Percentiles rank a stretch among this genome's conserved stretches.
Evolutionary conservation across 2,888 invertebrate species (phyloP).

Genomic region (Metallyticus violacea): DNA sequence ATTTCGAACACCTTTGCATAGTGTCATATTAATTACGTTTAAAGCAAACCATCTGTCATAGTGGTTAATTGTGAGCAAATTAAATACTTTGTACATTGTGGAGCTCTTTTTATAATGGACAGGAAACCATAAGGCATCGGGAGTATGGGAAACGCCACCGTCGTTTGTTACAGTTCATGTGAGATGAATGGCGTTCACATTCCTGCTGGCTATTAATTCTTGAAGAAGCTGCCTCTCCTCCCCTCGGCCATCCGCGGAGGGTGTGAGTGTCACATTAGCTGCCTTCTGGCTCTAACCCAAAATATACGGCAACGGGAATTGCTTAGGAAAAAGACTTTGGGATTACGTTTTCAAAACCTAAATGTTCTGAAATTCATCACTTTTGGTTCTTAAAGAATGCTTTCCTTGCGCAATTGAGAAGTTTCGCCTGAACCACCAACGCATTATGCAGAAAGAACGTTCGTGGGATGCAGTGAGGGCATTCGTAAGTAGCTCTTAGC

Average conservation of each 20-base stretch:
- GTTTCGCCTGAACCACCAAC: neutral
- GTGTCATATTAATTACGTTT: neutral
- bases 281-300: neutral
- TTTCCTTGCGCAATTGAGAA: neutral
- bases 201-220: slow-evolving; percentile 10
- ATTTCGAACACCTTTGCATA: neutral
- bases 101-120: neutral
- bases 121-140: neutral
- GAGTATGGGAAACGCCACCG: neutral
- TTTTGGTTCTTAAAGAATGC: neutral
- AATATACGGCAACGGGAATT: neutral
- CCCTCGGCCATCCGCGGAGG: neutral
- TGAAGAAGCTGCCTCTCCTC: neutral
- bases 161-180: slow-evolving; percentile 12
- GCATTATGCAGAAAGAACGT: neutral
- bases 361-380: slow-evolving; percentile 10
- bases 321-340: slow-evolving; percentile 41
- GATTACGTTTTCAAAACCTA: slow-evolving; percentile 5
- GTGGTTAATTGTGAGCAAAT: neutral
- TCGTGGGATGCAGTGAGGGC: no score
- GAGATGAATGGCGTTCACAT: slow-evolving; percentile 15
- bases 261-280: neutral
- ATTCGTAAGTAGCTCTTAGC: no score
- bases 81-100: neutral
- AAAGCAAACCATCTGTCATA: neutral